A percentile compares a stretch with the other conserved stretches of the same genome.
phyloP scores from a whole-genome alignment of 1,140 invertebrate genomes.

The Drosophila azteca region DNA sequence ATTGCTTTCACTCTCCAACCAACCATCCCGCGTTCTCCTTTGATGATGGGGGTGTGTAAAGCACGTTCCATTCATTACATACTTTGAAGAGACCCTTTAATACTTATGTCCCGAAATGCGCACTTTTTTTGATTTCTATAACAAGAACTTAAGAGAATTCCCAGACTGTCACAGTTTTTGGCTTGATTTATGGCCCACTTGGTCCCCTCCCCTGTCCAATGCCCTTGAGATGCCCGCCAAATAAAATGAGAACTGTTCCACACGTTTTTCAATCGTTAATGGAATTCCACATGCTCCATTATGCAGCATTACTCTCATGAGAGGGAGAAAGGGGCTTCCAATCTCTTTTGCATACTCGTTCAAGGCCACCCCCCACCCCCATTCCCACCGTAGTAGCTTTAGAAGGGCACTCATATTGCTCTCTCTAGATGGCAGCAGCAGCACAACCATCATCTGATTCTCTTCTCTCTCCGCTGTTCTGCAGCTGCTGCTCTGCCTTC shows the following conservation, averaged over 20 bases:
- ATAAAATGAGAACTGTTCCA: not conserved
- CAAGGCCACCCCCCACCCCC: constrained; percentile 23
- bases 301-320: constrained; percentile 10
- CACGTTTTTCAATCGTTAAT: constrained; percentile 15
- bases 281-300: constrained; percentile 17
- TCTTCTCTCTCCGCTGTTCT: constrained; percentile 13
- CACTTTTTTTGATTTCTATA: not conserved
- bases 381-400: constrained; percentile 15
- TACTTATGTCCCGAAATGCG: constrained; percentile 3
- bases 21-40: not conserved
- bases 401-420: constrained; percentile 41
- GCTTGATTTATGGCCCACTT: constrained; percentile 5
- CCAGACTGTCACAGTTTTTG: constrained; percentile 6
- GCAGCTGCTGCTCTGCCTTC: constrained; percentile 8
- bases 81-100: constrained; percentile 21
- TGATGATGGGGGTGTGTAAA: constrained; percentile 18
- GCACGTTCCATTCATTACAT: constrained; percentile 37
- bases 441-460: not conserved
- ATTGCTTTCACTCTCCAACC: not conserved
- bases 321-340: constrained; percentile 5
- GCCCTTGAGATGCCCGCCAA: constrained; percentile 40
- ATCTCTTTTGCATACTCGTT: constrained; percentile 20
- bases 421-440: no score
- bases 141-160: constrained; percentile 4
- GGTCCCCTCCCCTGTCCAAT: not conserved